These are phyloP conservation scores for Plusia festucae DNA, from an alignment of 2,888 invertebrate species.

Conservation along the genomic window DNA sequence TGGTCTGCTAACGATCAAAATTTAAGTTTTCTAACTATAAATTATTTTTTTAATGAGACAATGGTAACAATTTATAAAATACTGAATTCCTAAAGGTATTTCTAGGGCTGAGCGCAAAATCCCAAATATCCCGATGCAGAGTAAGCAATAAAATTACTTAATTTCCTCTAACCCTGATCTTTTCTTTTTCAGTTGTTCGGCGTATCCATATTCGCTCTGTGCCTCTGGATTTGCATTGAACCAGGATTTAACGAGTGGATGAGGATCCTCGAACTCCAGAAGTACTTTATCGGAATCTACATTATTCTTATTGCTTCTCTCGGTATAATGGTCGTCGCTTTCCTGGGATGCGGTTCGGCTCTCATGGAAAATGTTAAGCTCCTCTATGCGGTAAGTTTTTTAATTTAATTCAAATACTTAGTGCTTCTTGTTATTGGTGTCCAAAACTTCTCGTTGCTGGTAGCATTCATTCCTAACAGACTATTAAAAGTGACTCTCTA, in stretches of 20 bases:
- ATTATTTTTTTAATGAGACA: too few species aligned
- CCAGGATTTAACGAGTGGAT: conserved; percentile 95
- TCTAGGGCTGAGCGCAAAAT: too few species aligned
- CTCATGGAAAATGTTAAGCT: conserved; percentile 93
- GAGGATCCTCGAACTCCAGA: conserved; percentile 91
- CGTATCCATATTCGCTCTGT: conserved; percentile 93
- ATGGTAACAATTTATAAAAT: too few species aligned
- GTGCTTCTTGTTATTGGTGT: too few species aligned
- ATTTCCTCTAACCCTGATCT: conserved; percentile 1
- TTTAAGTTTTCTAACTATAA: too few species aligned
- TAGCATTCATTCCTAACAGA: too few species aligned
- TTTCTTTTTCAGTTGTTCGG: conserved; percentile 91
- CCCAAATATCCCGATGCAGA: too few species aligned
- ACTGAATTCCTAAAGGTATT: too few species aligned
- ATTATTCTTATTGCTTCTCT: conserved; percentile 93
- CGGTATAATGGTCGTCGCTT: conserved; percentile 93
- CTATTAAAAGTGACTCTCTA: too few species aligned
- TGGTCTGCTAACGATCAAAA: too few species aligned
- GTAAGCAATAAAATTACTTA: conserved; percentile 16
- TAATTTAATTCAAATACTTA: too few species aligned
- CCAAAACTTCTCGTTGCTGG: too few species aligned
- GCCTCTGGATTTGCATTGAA: conserved; percentile 95
- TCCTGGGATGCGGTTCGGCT: conserved; percentile 95
- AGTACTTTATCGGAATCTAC: conserved; percentile 95
- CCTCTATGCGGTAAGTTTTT: conserved; percentile 91